Evolutionary conservation across 2,113 vertebrate species (phyloP).

Genomic region (Protomyctophum bolini): DNA sequence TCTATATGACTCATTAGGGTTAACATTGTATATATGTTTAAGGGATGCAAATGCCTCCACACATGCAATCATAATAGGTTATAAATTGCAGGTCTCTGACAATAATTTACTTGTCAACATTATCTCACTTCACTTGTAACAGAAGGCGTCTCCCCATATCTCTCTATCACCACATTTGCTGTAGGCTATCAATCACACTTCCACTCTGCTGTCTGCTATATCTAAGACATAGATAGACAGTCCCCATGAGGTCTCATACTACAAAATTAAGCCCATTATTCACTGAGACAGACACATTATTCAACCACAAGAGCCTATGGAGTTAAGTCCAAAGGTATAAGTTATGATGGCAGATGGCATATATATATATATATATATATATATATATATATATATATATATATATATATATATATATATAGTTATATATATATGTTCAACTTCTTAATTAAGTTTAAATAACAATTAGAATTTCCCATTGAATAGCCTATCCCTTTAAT

Average conservation of each 20-base stretch:
- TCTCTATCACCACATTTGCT: too few relatives aligned
- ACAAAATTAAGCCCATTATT: constrained; percentile 65
- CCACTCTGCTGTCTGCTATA: constrained; percentile 30
- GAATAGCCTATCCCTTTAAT: too few relatives aligned
- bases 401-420: too few relatives aligned
- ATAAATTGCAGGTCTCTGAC: background rate
- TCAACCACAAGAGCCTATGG: too few relatives aligned
- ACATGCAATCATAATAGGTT: background rate
- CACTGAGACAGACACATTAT: constrained; percentile 38
- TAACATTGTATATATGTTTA: background rate
- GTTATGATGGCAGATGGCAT: too few relatives aligned
- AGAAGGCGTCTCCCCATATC: too few relatives aligned
- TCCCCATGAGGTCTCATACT: constrained; percentile 22
- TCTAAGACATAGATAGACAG: constrained; percentile 55
- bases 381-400: too few relatives aligned
- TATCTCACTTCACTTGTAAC: background rate
- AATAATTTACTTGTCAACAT: background rate
- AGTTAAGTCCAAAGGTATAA: too few relatives aligned
- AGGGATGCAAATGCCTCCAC: background rate
- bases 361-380: too few relatives aligned
- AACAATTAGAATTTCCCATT: constrained; percentile 38
- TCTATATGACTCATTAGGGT: background rate
- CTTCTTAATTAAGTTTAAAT: constrained; percentile 43
- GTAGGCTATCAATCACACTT: background rate
- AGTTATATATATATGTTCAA: too few relatives aligned